Evolutionary conservation across 2,888 invertebrate species (phyloP).

Genomic region (Parnassius apollo): DNA sequence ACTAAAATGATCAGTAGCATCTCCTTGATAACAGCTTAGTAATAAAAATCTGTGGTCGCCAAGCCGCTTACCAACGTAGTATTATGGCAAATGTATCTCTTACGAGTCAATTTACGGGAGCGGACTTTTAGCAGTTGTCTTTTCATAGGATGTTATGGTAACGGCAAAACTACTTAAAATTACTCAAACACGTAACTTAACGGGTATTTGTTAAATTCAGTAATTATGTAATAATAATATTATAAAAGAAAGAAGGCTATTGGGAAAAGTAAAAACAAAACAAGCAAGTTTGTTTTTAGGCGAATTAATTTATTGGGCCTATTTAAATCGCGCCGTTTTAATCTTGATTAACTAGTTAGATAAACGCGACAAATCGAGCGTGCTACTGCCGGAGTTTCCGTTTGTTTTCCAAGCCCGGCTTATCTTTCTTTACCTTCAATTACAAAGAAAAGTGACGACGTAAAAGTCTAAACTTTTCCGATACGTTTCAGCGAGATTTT

Average conservation of each 20-base stretch:
- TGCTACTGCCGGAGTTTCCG: constrained; percentile 40
- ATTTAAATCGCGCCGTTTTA: constrained; percentile 44
- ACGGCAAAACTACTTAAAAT: too few relatives aligned
- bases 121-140: too few relatives aligned
- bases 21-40: too few relatives aligned
- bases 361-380: constrained; percentile 60
- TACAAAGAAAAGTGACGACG: constrained; percentile 17
- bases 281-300: not conserved
- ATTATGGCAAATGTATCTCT: too few relatives aligned
- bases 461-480: not conserved
- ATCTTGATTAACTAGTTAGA: constrained; percentile 65
- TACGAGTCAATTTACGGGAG: too few relatives aligned
- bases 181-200: too few relatives aligned
- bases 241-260: not conserved
- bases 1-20: too few relatives aligned
- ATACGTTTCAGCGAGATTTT: constrained; percentile 2
- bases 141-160: too few relatives aligned
- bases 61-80: too few relatives aligned
- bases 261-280: not conserved
- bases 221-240: too few relatives aligned
- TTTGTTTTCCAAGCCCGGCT: constrained; percentile 23
- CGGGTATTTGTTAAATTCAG: too few relatives aligned
- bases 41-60: too few relatives aligned
- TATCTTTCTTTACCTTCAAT: constrained; percentile 24
- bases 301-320: constrained; percentile 27